Percentiles rank a stretch among this genome's conserved stretches.
phyloP scores from a whole-genome alignment of 2,888 invertebrate species.

The Lasioglossum malachurum region DNA sequence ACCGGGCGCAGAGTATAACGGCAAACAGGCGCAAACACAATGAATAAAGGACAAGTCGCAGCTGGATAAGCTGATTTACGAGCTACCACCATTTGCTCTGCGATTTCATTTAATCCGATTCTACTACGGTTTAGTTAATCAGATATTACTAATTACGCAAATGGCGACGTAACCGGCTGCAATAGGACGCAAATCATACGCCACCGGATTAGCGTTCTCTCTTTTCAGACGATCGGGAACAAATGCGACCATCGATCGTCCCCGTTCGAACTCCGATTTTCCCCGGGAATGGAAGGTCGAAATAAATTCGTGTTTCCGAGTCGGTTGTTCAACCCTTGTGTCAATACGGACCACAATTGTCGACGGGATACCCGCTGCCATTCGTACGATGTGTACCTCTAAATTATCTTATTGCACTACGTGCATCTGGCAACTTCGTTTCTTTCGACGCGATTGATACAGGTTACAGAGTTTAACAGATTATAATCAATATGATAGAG shows the following conservation, averaged over 20 bases:
- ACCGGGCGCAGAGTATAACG: constrained; percentile 43
- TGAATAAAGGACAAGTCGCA: constrained; percentile 65
- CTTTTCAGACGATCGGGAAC: constrained; percentile 12
- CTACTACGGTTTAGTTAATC: constrained; percentile 59
- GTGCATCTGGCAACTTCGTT: not conserved
- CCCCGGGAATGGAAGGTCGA: not conserved
- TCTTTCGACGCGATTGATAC: not conserved
- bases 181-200: constrained; percentile 50
- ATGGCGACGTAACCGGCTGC: constrained; percentile 20
- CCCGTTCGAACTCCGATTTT: not conserved
- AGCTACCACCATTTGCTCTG: constrained; percentile 57
- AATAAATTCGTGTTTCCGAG: not conserved
- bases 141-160: constrained; percentile 67
- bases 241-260: not conserved
- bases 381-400: not conserved
- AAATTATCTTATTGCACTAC: not conserved
- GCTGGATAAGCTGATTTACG: constrained; percentile 64
- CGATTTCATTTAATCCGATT: constrained; percentile 66
- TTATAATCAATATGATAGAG: too few relatives aligned
- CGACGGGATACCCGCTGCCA: not conserved
- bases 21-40: constrained; percentile 52
- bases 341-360: not conserved
- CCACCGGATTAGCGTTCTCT: constrained; percentile 31
- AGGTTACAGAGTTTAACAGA: too few relatives aligned
- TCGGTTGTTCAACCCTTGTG: not conserved